Conservation (phyloP, 2,888 invertebrate genomes). For the Leucozona laternaria region DNA sequence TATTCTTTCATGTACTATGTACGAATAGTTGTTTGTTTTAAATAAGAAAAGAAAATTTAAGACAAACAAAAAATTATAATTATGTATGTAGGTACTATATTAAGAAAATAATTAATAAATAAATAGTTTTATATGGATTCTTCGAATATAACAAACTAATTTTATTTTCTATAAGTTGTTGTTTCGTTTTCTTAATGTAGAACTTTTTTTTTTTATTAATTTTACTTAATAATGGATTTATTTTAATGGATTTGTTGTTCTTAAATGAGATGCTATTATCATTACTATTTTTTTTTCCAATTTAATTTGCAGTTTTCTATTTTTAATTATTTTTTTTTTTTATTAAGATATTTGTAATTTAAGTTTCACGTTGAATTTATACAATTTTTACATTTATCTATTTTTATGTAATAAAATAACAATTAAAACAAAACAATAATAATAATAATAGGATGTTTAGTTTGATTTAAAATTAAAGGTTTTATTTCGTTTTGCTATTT, state of each 20-base stretch:
- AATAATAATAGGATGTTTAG: conserved; percentile 21
- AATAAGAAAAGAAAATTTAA: conserved; percentile 34
- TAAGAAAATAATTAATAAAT: conserved; percentile 71
- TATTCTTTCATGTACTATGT: conserved; percentile 77
- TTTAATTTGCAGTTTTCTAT: conserved; percentile 47
- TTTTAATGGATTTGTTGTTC: conserved; percentile 57
- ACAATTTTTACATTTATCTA: conserved; percentile 72
- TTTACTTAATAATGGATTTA: conserved; percentile 65
- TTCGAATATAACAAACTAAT: conserved; percentile 65
- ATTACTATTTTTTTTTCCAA: conserved; percentile 38
- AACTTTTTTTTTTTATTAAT: conserved; percentile 37
- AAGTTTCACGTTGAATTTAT: conserved; percentile 47
- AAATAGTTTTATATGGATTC: conserved; percentile 65
- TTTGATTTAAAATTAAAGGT: conserved; percentile 35
- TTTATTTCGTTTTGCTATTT: neutral
- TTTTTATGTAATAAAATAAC: conserved; percentile 40
- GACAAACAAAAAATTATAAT: conserved; percentile 30
- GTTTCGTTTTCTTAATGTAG: conserved; percentile 45
- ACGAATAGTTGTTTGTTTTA: conserved; percentile 76
- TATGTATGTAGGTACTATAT: conserved; percentile 51
- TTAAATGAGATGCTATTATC: conserved; percentile 56
- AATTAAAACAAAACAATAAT: too few relatives aligned
- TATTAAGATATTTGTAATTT: neutral
- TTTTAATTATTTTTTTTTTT: conserved; percentile 1
- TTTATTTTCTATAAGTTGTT: conserved; percentile 63